Evolutionary conservation across 2,113 vertebrate species (phyloP).

Genomic region (Pelobates fuscus): DNA sequence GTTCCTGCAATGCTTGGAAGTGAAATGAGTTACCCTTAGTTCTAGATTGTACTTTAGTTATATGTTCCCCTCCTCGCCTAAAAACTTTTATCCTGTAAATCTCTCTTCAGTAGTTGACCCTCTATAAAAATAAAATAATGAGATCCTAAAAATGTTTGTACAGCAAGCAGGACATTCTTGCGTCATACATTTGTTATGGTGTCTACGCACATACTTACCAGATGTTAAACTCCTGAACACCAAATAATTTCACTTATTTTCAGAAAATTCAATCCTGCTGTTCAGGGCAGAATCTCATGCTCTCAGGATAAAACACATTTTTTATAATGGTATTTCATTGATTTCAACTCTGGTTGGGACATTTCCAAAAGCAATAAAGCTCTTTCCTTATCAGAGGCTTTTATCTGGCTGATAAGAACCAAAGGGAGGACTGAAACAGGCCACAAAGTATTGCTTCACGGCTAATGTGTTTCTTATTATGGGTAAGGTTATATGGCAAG

Average conservation of each 20-base stretch:
- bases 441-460: conserved; percentile 32
- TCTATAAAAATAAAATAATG: conserved; percentile 31
- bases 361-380: conserved; percentile 49
- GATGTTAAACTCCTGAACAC: conserved; percentile 13
- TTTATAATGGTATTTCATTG: conserved; percentile 47
- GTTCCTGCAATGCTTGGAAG: neutral
- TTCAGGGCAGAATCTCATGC: conserved; percentile 36
- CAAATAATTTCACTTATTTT: conserved; percentile 33
- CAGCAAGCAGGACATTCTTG: conserved; percentile 2
- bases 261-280: conserved; percentile 43
- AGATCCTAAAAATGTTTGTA: conserved; percentile 33
- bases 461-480: conserved; percentile 44
- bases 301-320: conserved; percentile 43
- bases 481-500: conserved; percentile 31
- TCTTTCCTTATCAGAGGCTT: conserved; percentile 33
- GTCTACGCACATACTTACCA: conserved; percentile 7
- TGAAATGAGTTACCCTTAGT: neutral
- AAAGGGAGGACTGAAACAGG: conserved; percentile 29
- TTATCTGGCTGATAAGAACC: conserved; percentile 49
- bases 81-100: conserved; percentile 8
- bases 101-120: neutral
- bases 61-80: neutral
- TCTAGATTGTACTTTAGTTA: neutral
- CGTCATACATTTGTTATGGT: neutral
- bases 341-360: conserved; percentile 44